phyloP scores from a whole-genome alignment of 2,113 vertebrate genomes.

The Platysteira castanea region DNA sequence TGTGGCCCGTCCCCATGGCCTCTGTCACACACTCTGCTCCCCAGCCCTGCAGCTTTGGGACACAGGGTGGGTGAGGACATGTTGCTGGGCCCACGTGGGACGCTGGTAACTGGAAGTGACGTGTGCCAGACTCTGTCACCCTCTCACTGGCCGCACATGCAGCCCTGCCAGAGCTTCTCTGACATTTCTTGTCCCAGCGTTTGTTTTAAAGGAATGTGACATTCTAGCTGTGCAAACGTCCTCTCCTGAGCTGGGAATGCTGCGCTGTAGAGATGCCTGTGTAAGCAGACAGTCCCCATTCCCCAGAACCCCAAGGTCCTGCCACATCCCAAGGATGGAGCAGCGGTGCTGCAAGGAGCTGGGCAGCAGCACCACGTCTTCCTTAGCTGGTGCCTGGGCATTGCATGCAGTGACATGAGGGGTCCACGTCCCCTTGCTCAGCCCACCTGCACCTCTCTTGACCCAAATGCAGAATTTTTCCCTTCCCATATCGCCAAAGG shows the following conservation, averaged over 20 bases:
- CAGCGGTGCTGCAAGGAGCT: rapidly evolving
- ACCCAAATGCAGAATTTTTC: not conserved
- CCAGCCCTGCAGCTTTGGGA: not conserved
- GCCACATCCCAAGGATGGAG: not conserved
- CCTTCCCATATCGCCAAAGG: rapidly evolving
- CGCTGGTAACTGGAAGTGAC: rapidly evolving
- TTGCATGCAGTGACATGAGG: rapidly evolving
- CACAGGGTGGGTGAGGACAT: not conserved
- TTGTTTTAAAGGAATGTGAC: not conserved
- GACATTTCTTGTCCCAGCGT: not conserved
- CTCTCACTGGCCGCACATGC: rapidly evolving
- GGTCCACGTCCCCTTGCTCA: not conserved
- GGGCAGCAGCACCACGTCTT: not conserved
- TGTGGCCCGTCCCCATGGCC: not conserved
- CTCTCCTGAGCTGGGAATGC: not conserved
- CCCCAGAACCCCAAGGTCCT: not conserved
- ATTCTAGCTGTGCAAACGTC: not conserved
- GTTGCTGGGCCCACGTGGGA: not conserved
- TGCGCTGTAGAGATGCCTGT: not conserved
- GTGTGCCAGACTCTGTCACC: not conserved
- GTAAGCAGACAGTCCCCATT: not conserved
- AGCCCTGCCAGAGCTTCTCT: not conserved
- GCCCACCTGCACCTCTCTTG: not conserved
- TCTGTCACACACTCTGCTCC: not conserved
- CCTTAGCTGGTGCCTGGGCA: not conserved